Percentiles rank a stretch among this genome's conserved stretches.
phyloP scores from a whole-genome alignment of 2,113 vertebrate genomes.

The Oceanodroma tethys region DNA sequence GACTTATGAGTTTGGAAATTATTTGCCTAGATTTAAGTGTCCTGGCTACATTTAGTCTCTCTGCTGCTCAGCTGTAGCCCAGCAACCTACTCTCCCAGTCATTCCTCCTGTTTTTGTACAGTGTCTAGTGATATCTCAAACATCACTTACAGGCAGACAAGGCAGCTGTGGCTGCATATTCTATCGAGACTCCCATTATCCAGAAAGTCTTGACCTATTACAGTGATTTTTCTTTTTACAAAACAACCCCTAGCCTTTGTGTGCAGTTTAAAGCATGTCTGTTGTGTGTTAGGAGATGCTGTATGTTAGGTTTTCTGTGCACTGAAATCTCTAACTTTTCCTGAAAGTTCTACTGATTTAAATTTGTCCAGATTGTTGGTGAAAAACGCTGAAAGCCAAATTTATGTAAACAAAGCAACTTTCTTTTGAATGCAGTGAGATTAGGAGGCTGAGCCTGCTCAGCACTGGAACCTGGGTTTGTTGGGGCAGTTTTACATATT shows the following conservation, averaged over 20 bases:
- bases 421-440: background rate
- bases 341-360: background rate
- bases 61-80: conserved; percentile 34
- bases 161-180: background rate
- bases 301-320: background rate
- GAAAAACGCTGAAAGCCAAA: background rate
- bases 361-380: background rate
- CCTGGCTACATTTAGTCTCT: background rate
- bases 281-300: background rate
- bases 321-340: background rate
- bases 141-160: background rate
- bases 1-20: background rate
- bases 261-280: background rate
- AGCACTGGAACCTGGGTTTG: background rate
- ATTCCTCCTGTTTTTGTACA: background rate
- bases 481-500: background rate
- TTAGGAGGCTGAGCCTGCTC: background rate
- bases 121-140: background rate
- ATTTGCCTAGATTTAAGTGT: background rate
- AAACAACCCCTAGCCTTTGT: background rate
- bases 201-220: background rate
- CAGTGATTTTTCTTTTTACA: background rate
- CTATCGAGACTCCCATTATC: background rate
- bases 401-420: background rate
- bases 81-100: background rate